Conservation (phyloP, 2,888 invertebrate species). For the Metellina segmentata region DNA sequence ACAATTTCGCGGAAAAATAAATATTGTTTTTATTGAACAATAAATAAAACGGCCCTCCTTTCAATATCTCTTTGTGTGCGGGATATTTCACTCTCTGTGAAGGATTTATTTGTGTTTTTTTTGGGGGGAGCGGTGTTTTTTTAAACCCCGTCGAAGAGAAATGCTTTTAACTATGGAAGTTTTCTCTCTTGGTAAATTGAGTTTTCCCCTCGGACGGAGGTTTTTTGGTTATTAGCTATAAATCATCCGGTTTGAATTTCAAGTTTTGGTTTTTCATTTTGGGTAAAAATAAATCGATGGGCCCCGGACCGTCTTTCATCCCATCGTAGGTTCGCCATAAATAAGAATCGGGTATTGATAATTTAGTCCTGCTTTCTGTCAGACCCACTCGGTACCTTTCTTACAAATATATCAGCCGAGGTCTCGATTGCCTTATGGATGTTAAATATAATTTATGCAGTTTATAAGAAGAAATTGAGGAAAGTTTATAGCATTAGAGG, state of each 20-base stretch:
- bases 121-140: background rate
- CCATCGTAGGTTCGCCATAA: background rate
- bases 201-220: constrained; percentile 2
- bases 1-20: background rate
- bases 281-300: background rate
- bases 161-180: background rate
- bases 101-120: background rate
- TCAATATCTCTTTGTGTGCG: constrained; percentile 31
- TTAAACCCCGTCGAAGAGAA: background rate
- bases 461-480: background rate
- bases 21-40: constrained; percentile 27
- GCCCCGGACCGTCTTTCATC: background rate
- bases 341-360: background rate
- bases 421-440: background rate
- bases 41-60: constrained; percentile 31
- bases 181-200: constrained; percentile 41
- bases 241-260: constrained; percentile 48
- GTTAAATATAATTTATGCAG: background rate
- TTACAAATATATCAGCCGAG: background rate
- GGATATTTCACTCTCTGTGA: background rate
- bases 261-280: background rate
- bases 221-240: constrained; percentile 44
- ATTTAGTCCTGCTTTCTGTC: background rate
- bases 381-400: background rate
- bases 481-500: background rate